phyloP scores from a whole-genome alignment of 2,888 invertebrate genomes.

The Perizoma flavofasciatum region DNA sequence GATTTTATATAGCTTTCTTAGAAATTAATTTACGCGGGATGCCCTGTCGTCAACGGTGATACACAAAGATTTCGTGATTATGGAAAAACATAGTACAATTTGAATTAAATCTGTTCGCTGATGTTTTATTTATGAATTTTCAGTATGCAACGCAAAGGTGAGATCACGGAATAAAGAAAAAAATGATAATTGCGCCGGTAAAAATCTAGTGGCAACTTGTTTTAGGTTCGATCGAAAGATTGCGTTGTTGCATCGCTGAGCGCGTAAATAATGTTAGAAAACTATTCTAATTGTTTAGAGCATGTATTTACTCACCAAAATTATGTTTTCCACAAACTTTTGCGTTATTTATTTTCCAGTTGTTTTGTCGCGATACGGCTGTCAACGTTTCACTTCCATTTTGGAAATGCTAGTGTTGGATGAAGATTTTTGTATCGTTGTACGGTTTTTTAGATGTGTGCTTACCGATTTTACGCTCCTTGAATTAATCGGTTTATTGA shows the following conservation, averaged over 20 bases:
- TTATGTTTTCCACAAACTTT: conserved; percentile 60
- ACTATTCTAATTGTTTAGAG: conserved; percentile 27
- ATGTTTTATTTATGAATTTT: conserved; percentile 50
- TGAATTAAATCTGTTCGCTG: conserved; percentile 30
- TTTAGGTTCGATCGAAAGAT: conserved; percentile 40
- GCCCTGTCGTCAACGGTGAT: no score
- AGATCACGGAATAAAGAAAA: conserved; percentile 42
- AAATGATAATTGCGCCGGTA: conserved; percentile 51
- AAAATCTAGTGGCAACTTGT: conserved; percentile 51
- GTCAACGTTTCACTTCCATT: conserved; percentile 80
- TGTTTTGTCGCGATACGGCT: conserved; percentile 70
- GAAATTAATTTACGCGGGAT: no score
- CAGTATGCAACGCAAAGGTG: conserved; percentile 43
- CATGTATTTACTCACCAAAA: conserved; percentile 67
- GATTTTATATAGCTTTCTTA: no score
- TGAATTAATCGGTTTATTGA: background rate
- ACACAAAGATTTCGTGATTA: no score
- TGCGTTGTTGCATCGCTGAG: background rate
- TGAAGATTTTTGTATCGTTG: background rate
- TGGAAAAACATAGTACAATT: no score
- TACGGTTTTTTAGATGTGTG: background rate
- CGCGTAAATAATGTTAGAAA: background rate
- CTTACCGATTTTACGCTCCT: conserved; percentile 23
- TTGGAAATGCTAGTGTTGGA: conserved; percentile 68
- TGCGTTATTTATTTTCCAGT: conserved; percentile 75